A percentile compares a stretch with the other conserved stretches of the same genome.
phyloP scores from a whole-genome alignment of 2,797 vertebrate species.

The Crax fasciolata region DNA sequence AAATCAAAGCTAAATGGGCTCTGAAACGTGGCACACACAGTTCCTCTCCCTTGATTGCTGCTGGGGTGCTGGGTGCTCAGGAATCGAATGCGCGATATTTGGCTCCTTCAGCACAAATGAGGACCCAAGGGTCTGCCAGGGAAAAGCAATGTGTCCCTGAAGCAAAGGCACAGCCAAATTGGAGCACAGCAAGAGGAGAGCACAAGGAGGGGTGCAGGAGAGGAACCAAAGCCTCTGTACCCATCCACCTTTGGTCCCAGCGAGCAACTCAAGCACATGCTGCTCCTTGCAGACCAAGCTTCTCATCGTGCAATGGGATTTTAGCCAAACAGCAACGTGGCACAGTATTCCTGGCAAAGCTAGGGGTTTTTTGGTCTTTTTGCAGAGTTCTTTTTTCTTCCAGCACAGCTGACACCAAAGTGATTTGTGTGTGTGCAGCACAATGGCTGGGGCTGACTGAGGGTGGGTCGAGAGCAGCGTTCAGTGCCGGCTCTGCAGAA shows the following conservation, averaged over 20 bases:
- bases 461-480: rapidly evolving
- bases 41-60: conserved; percentile 1
- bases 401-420: neutral
- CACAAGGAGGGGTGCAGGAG: neutral
- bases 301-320: neutral
- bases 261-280: rapidly evolving
- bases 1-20: conserved; percentile 57
- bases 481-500: neutral
- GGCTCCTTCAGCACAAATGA: neutral
- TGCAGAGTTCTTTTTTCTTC: neutral
- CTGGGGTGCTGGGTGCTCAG: neutral
- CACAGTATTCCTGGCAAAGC: rapidly evolving
- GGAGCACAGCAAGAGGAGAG: neutral
- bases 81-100: neutral
- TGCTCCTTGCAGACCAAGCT: rapidly evolving
- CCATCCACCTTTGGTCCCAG: rapidly evolving
- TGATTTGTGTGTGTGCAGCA: neutral
- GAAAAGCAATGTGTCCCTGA: neutral
- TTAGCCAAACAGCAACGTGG: rapidly evolving
- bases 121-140: neutral
- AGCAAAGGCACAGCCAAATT: neutral
- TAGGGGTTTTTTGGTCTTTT: neutral
- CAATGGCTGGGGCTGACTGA: neutral
- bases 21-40: neutral
- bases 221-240: rapidly evolving